Evolutionary conservation across 2,888 invertebrate genomes (phyloP).

Genomic region (Deilephila porcellus): DNA sequence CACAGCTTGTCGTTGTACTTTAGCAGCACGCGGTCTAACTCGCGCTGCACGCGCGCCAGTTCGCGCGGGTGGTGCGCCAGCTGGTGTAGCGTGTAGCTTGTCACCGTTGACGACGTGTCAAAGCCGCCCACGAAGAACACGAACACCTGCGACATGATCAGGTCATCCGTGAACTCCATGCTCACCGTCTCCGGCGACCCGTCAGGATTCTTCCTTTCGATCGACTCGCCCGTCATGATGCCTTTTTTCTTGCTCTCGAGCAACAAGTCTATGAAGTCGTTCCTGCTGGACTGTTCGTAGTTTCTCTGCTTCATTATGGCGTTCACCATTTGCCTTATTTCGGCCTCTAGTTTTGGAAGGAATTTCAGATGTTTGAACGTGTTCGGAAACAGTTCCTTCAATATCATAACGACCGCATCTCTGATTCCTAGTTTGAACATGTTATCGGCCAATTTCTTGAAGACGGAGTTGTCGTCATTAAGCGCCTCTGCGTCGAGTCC

Average conservation of each 20-base stretch:
- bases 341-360: slow-evolving; percentile 50
- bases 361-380: slow-evolving; percentile 52
- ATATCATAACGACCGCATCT: slow-evolving; percentile 46
- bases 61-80: slow-evolving; percentile 59
- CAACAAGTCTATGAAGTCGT: slow-evolving; percentile 65
- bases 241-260: slow-evolving; percentile 60
- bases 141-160: slow-evolving; percentile 64
- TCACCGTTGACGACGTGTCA: slow-evolving; percentile 67
- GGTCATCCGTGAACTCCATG: slow-evolving; percentile 55
- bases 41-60: slow-evolving; percentile 58
- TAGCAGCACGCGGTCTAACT: slow-evolving; percentile 57
- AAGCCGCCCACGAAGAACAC: slow-evolving; percentile 68
- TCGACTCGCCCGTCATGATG: slow-evolving; percentile 55
- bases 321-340: slow-evolving; percentile 54
- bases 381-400: slow-evolving; percentile 60
- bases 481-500: slow-evolving; percentile 65
- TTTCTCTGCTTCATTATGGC: slow-evolving; percentile 60
- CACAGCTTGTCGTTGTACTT: slow-evolving; percentile 54
- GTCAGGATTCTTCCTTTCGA: slow-evolving; percentile 55
- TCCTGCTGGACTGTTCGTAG: slow-evolving; percentile 57
- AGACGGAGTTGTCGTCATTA: slow-evolving; percentile 59
- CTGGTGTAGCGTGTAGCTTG: slow-evolving; percentile 65
- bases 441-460: slow-evolving; percentile 59
- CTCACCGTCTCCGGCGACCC: slow-evolving; percentile 51
- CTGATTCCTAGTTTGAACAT: slow-evolving; percentile 50